These are phyloP conservation scores for Cyrtorhinus lividipennis DNA, from an alignment of 1,140 invertebrate genomes.

Conservation along the genomic window DNA sequence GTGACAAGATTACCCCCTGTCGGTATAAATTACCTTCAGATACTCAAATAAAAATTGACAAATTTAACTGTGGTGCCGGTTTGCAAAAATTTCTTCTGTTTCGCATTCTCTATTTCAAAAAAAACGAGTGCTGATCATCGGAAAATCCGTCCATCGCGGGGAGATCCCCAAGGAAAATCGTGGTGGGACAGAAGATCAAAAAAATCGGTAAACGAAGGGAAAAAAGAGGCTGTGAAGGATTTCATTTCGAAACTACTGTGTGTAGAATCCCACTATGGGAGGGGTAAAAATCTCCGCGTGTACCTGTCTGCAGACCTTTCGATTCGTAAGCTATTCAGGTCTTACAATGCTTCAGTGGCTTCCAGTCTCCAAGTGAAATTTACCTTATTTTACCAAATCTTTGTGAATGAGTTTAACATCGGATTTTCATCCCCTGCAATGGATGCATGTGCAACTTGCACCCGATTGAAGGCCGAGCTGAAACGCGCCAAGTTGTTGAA, in stretches of 20 bases:
- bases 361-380: background rate
- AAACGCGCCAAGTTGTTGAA: no score
- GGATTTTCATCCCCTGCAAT: background rate
- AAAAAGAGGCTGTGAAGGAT: background rate
- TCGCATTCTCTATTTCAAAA: no score
- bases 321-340: background rate
- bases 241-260: background rate
- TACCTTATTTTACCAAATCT: background rate
- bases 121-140: no score
- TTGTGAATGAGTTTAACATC: background rate
- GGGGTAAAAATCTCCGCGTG: background rate
- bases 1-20: no score
- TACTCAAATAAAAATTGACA: no score
- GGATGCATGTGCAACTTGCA: background rate
- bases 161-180: no score
- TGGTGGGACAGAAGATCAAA: no score
- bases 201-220: no score
- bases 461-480: background rate
- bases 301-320: background rate
- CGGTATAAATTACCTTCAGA: no score
- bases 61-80: no score
- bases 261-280: background rate
- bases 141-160: no score
- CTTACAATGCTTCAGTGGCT: background rate
- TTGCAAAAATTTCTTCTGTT: no score